phyloP scores from a whole-genome alignment of 2,888 invertebrate genomes.

The Xylota sylvarum region DNA sequence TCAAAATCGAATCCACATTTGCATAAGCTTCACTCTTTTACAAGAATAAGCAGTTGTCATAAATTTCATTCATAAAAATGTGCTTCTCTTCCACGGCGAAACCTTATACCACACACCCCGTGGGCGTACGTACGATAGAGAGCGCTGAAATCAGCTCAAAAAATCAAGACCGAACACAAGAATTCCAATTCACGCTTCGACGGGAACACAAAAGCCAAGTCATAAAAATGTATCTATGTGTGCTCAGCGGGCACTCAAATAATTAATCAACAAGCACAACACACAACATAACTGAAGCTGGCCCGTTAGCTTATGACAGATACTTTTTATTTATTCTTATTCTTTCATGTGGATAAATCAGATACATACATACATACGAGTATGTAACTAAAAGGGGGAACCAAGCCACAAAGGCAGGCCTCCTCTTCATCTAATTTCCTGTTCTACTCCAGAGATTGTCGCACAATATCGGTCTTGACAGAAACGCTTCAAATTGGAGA shows the following conservation, averaged over 20 bases:
- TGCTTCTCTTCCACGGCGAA: not conserved
- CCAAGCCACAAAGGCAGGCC: constrained; percentile 15
- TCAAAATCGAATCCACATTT: not conserved
- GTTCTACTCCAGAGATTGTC: constrained; percentile 29
- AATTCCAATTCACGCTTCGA: constrained; percentile 31
- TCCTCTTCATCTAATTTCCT: constrained; percentile 49
- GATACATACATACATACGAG: no score
- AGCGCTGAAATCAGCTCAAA: not conserved
- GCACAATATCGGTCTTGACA: constrained; percentile 33
- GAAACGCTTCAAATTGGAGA: constrained; percentile 2
- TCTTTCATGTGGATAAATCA: constrained; percentile 33
- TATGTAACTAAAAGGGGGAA: constrained; percentile 16
- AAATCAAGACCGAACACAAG: not conserved
- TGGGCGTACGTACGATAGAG: constrained; percentile 6
- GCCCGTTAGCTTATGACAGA: constrained; percentile 18
- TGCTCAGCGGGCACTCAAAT: constrained; percentile 15
- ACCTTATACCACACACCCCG: not conserved
- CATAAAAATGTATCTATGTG: constrained; percentile 5
- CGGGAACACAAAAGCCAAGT: constrained; percentile 3
- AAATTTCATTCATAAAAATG: constrained; percentile 18
- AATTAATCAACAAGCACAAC: constrained; percentile 22
- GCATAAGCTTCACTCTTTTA: not conserved
- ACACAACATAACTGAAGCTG: not conserved
- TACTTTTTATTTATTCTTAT: constrained; percentile 7
- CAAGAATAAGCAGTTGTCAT: constrained; percentile 9